Evolutionary conservation across 1,140 invertebrate species (phyloP).

Genomic region (Neoseiulus cucumeris): DNA sequence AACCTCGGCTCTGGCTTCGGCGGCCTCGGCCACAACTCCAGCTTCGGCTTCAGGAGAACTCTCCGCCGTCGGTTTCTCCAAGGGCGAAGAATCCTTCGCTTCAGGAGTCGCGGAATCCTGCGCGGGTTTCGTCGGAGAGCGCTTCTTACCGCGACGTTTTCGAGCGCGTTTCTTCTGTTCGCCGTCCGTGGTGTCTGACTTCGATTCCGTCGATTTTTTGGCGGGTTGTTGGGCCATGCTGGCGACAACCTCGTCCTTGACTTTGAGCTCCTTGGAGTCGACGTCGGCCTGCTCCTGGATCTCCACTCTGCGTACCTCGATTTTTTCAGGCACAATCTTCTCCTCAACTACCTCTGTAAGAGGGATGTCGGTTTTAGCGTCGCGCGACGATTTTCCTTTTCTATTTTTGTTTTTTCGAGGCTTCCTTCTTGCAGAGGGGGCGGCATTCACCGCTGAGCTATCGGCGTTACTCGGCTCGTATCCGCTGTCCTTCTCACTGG

Average conservation of each 20-base stretch:
- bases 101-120: not conserved
- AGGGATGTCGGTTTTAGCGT: not conserved
- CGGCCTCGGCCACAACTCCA: not conserved
- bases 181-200: not conserved
- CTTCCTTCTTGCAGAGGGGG: not conserved
- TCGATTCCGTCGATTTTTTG: too few relatives aligned
- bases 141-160: not conserved
- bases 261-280: not conserved
- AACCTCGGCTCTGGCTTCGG: not conserved
- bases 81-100: too few relatives aligned
- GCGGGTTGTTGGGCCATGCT: not conserved
- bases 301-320: not conserved
- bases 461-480: not conserved
- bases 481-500: not conserved
- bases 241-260: constrained; percentile 8
- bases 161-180: not conserved
- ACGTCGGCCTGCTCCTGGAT: not conserved
- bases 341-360: constrained; percentile 6
- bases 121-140: not conserved
- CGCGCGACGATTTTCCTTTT: not conserved
- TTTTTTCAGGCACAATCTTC: not conserved
- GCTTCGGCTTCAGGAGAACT: not conserved
- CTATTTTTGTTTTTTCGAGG: not conserved
- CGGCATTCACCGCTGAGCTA: not conserved
- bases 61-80: not conserved